Percentiles rank a stretch among this genome's conserved stretches.
phyloP scores from a whole-genome alignment of 2,113 vertebrate genomes.

The Rhinopomastus cyanomelas region DNA sequence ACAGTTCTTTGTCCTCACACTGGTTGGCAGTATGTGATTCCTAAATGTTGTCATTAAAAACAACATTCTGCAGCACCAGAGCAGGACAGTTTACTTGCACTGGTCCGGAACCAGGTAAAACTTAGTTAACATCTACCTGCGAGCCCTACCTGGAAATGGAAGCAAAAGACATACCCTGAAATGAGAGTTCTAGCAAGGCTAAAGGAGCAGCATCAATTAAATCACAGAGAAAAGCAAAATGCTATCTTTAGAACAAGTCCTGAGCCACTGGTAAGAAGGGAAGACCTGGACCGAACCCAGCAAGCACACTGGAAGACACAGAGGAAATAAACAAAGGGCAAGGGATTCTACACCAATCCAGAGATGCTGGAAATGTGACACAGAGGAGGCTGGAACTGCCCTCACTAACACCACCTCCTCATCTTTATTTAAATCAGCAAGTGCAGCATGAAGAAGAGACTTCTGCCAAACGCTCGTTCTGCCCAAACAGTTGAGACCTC shows the following conservation, averaged over 20 bases:
- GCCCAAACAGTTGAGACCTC: background rate
- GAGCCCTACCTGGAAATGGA: background rate
- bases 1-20: background rate
- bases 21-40: background rate
- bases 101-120: background rate
- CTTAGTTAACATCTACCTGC: background rate
- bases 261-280: background rate
- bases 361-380: background rate
- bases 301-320: background rate
- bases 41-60: background rate
- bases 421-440: background rate
- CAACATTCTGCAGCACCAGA: background rate
- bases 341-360: background rate
- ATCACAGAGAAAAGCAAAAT: background rate
- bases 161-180: background rate
- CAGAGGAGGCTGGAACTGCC: background rate
- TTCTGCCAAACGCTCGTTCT: background rate
- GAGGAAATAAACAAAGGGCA: background rate
- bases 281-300: background rate
- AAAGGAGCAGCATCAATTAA: background rate
- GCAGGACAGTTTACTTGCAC: background rate
- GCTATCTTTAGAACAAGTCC: background rate
- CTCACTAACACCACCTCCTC: background rate
- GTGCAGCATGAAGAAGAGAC: background rate
- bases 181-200: background rate